Evolutionary conservation across 2,888 invertebrate species (phyloP), one percentile per base, ranked within the genome.

Genomic region (Tenthredo livida): DNA sequence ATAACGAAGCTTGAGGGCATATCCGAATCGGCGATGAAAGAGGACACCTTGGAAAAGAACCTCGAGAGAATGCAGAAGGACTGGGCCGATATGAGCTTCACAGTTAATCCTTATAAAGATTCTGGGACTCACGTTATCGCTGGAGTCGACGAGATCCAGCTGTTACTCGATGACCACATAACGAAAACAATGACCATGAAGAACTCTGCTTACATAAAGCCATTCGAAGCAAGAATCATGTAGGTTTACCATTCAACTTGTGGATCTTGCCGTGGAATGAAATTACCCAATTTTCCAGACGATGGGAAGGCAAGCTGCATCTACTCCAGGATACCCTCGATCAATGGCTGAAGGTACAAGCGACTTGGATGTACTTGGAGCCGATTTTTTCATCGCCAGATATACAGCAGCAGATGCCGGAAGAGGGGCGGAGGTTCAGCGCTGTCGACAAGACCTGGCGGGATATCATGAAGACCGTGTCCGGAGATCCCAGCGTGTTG

Each of bases 401-500:
- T 92, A 99, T 99, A 91, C 98, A 99, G 93, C 98, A 98, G 87
- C 98, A 99, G 94, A 99, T 99, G 96, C 99, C 99, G 0, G 99
- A 99, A 93, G 99, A 99, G 94, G 98, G 98, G 0, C 95, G 98
- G 86, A 95, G 97, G 86, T 99, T 99, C 93, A 97, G 97, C 91
- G 97, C 98, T 21, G 98, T 99, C 33, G 98, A 99, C 93, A 98
- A 98, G 96, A 98, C 97, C 91, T 99, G 99, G 98, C 96, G 97
- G 86, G 98, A 99, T 92, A 96, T 99, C 88, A 98, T 99, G 98
- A 98, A 98, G 93, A 96, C 96, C 10, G 97, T 97, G 0, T 94
- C 94, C 43, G 90, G 94, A 0, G 98, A 99, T 93, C 95, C 97
- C 0, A 96, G 96, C 87, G 98, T 98, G 0, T 94, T 99, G 90